A percentile compares a stretch with the other conserved stretches of the same genome.
Conservation (phyloP, 2,888 invertebrate species). For the Pachydiplax longipennis region DNA sequence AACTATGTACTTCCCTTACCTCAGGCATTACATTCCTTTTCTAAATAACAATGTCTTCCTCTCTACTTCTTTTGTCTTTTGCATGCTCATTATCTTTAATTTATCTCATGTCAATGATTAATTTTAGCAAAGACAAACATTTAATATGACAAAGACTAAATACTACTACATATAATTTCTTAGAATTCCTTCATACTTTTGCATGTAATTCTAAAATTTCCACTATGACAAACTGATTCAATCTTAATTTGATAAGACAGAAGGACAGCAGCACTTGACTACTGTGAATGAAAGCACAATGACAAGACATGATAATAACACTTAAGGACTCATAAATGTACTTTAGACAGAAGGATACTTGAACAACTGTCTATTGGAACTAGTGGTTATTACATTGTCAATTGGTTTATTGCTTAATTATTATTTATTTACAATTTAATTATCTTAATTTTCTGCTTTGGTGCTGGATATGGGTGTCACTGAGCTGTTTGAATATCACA, state of each 20-base stretch:
- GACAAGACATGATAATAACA: slow-evolving; percentile 45
- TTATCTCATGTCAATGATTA: neutral
- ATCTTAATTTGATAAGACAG: neutral
- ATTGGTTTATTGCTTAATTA: no score
- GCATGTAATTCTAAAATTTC: neutral
- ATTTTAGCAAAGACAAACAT: neutral
- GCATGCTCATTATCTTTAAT: neutral
- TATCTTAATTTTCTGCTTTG: no score
- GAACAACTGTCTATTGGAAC: no score
- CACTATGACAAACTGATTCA: neutral
- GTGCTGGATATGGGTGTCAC: no score
- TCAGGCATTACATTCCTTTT: neutral
- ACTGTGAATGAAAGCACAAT: no score
- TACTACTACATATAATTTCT: neutral
- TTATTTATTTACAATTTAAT: no score
- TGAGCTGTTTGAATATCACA: no score
- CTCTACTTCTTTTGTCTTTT: neutral
- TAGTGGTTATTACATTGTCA: no score
- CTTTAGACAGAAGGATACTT: slow-evolving; percentile 49
- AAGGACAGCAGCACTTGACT: slow-evolving; percentile 53
- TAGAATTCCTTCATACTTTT: neutral
- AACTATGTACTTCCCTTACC: neutral
- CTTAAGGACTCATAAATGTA: slow-evolving; percentile 48
- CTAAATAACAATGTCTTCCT: neutral
- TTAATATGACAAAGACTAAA: neutral